These are phyloP conservation scores for Drosophila teissieri DNA, from an alignment of 1,140 invertebrate genomes.

Conservation along the genomic window DNA sequence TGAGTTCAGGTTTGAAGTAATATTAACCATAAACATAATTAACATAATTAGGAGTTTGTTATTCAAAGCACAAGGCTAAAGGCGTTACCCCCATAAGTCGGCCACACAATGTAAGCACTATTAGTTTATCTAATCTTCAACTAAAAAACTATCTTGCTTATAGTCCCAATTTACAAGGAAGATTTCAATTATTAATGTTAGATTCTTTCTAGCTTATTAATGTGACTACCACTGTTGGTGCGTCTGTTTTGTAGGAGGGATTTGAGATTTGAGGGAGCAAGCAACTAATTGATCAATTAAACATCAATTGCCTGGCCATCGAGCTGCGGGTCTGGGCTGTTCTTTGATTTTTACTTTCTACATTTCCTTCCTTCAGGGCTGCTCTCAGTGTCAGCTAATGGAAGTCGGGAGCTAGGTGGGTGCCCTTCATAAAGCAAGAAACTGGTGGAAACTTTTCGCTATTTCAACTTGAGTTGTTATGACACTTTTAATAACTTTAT, in stretches of 20 bases:
- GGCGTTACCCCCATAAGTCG: no score
- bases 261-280: slow-evolving; percentile 45
- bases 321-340: slow-evolving; percentile 62
- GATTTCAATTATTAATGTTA: no score
- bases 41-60: no score
- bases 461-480: slow-evolving; percentile 84
- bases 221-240: slow-evolving; percentile 3
- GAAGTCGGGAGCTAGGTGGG: slow-evolving; percentile 13
- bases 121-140: no score
- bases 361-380: slow-evolving; percentile 11
- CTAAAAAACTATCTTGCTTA: no score
- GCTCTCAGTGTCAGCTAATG: slow-evolving; percentile 9
- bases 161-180: no score
- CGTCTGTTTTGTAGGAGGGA: slow-evolving; percentile 15
- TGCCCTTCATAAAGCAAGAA: slow-evolving; percentile 59
- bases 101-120: no score
- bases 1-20: no score
- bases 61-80: no score
- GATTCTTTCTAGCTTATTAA: not conserved
- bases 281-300: slow-evolving; percentile 82
- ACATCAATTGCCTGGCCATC: slow-evolving; percentile 73
- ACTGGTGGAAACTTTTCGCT: slow-evolving; percentile 75
- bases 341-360: slow-evolving; percentile 23
- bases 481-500: slow-evolving; percentile 85
- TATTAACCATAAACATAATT: no score